Conservation (phyloP, 2,797 vertebrate species). For the Echiichthys vipera region DNA sequence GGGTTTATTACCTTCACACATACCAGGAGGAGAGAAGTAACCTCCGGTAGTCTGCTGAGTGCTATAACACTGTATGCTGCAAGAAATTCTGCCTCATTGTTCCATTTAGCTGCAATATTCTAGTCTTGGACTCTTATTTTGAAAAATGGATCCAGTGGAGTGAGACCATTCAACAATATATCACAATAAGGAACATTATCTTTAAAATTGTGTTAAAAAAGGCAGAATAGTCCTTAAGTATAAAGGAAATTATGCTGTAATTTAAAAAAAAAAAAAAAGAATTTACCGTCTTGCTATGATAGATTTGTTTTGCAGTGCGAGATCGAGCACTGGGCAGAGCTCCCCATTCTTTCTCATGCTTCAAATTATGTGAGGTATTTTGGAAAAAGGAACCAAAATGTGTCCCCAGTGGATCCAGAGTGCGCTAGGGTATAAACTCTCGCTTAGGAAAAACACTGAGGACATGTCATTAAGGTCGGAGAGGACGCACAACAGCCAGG, state of each 20-base stretch:
- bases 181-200: background rate
- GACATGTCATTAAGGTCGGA: slow-evolving; percentile 33
- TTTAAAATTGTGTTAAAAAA: background rate
- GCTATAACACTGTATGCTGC: slow-evolving; percentile 14
- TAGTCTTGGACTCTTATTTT: background rate
- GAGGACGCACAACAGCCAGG: slow-evolving; percentile 37
- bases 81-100: slow-evolving; percentile 23
- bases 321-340: slow-evolving; percentile 48
- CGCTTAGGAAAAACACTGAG: slow-evolving; percentile 62
- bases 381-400: slow-evolving; percentile 56
- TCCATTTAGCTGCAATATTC: slow-evolving; percentile 2
- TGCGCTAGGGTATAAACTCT: slow-evolving; percentile 48
- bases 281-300: slow-evolving; percentile 48
- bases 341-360: slow-evolving; percentile 51
- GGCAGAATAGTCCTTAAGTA: background rate
- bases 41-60: slow-evolving; percentile 34
- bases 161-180: background rate
- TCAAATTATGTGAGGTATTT: slow-evolving; percentile 66
- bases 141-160: background rate
- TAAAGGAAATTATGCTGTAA: background rate
- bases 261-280: slow-evolving; percentile 19
- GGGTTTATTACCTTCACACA: slow-evolving; percentile 61
- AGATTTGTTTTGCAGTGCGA: slow-evolving; percentile 57
- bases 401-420: slow-evolving; percentile 57
- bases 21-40: slow-evolving; percentile 44